Conservation (phyloP, 2,113 vertebrate species). For the Hemiscyllium ocellatum region DNA sequence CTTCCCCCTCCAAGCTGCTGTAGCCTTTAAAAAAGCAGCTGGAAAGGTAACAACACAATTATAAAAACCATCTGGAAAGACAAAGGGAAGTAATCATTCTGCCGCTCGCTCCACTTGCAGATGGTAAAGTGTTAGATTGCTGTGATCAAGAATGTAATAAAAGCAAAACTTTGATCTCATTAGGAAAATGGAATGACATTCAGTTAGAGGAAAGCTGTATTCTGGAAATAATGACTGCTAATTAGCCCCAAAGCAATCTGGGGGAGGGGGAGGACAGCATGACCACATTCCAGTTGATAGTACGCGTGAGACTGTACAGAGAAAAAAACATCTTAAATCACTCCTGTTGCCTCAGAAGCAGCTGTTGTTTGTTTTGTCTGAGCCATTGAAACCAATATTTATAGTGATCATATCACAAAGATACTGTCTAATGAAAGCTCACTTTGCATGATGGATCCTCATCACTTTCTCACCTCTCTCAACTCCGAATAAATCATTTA, state of each 20-base stretch:
- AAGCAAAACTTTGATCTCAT: constrained; percentile 6
- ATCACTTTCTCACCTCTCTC: not conserved
- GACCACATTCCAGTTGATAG: not conserved
- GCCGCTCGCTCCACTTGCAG: not conserved
- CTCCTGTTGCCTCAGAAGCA: not conserved
- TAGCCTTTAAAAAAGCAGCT: not conserved
- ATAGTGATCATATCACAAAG: not conserved
- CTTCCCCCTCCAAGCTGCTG: not conserved
- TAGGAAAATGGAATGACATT: constrained; percentile 6
- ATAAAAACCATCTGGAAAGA: constrained; percentile 21
- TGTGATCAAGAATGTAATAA: constrained; percentile 12
- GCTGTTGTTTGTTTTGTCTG: not conserved
- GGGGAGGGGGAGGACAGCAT: not conserved
- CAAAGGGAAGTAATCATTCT: not conserved
- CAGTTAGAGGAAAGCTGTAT: constrained; percentile 6
- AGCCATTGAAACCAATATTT: not conserved
- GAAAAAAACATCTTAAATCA: not conserved
- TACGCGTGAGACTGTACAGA: no score
- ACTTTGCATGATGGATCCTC: not conserved
- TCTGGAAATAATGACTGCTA: not conserved
- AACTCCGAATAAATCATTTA: not conserved
- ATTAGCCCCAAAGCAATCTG: not conserved
- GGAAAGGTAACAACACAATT: constrained; percentile 25
- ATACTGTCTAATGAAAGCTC: not conserved
- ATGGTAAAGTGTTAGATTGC: not conserved